A percentile compares a stretch with the other conserved stretches of the same genome.
These are phyloP conservation scores for Calcarius ornatus DNA, from an alignment of 2,113 vertebrate genomes.

Conservation along the genomic window DNA sequence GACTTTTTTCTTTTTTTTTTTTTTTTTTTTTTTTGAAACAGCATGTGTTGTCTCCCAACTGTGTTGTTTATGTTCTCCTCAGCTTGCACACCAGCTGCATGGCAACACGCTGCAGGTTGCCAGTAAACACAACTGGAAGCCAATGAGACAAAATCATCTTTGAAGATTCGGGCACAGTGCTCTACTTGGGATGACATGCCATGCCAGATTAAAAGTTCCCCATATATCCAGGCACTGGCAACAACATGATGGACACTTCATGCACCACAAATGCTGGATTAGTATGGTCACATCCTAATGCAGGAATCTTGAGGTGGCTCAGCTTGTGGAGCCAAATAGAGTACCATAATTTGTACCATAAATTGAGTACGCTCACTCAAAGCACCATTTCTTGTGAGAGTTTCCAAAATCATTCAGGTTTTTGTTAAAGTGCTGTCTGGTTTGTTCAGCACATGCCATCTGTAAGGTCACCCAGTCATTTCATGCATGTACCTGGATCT, in stretches of 20 bases:
- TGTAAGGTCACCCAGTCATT: not conserved
- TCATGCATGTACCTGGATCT: accelerated
- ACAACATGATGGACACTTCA: not conserved
- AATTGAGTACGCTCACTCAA: not conserved
- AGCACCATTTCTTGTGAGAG: not conserved
- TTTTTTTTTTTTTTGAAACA: not conserved
- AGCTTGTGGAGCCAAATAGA: not conserved
- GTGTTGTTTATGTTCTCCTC: conserved; percentile 1
- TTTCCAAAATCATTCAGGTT: not conserved
- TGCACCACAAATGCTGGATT: not conserved
- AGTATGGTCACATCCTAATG: not conserved
- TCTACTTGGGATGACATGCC: not conserved
- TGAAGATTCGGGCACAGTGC: not conserved
- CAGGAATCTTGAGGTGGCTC: not conserved
- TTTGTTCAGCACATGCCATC: not conserved
- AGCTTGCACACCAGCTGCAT: not conserved
- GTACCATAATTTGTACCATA: not conserved
- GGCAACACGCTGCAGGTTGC: conserved; percentile 11
- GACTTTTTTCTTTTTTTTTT: not conserved
- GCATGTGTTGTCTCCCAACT: not conserved
- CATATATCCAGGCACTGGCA: not conserved
- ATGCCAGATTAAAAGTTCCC: not conserved
- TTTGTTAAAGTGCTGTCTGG: not conserved
- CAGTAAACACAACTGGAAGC: conserved; percentile 41
- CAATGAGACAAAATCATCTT: not conserved